These are phyloP conservation scores for Mergus octosetaceus DNA, from an alignment of 2,797 vertebrate genomes.

Conservation along the genomic window DNA sequence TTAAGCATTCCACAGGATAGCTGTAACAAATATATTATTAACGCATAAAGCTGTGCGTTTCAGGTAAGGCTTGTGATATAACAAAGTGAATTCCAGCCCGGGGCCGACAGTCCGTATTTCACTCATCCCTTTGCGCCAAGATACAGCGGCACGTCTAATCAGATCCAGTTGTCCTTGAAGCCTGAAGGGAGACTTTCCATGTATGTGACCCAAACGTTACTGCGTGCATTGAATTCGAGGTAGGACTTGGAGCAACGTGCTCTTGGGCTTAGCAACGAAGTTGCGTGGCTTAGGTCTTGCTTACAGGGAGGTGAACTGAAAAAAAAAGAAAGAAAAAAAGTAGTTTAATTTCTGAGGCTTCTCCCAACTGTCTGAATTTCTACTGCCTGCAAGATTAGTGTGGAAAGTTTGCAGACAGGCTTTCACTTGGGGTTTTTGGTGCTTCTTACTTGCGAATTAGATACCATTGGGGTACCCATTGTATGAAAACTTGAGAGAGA, in stretches of 20 bases:
- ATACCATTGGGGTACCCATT: rapidly evolving
- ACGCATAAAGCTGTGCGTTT: not conserved
- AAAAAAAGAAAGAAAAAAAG: not conserved
- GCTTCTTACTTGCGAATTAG: not conserved
- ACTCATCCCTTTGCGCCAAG: not conserved
- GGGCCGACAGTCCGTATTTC: not conserved
- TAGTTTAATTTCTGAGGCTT: not conserved
- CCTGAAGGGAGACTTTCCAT: not conserved
- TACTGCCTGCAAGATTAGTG: rapidly evolving
- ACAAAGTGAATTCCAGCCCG: not conserved
- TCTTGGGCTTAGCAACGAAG: not conserved
- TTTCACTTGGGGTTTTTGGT: not conserved
- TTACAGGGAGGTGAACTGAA: not conserved
- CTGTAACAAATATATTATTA: constrained; percentile 24
- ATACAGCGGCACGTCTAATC: not conserved
- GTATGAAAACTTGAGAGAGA: not conserved
- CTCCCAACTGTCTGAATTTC: not conserved
- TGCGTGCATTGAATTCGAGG: not conserved
- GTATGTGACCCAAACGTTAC: not conserved
- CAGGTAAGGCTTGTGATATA: not conserved
- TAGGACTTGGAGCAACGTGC: not conserved
- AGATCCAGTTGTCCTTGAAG: constrained; percentile 16
- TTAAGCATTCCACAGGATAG: constrained; percentile 31
- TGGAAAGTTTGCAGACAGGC: not conserved
- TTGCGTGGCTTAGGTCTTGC: rapidly evolving